Evolutionary conservation across 1,140 invertebrate genomes (phyloP), one percentile per base, ranked within the genome.

Genomic region (Delia radicum): DNA sequence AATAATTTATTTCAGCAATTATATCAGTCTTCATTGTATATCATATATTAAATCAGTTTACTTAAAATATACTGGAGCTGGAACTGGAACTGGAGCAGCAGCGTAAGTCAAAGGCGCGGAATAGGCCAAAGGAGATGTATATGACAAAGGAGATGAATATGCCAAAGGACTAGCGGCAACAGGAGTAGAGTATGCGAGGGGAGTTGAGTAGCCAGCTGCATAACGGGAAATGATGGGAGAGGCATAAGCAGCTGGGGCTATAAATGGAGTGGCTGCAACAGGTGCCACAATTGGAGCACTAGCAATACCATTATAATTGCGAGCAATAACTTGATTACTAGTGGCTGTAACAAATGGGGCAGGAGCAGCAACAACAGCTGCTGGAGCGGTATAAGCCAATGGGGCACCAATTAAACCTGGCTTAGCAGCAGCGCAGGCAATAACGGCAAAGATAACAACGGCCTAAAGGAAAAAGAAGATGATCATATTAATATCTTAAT

Each of bases 241-340:
- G 27, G 76, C 74, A 1, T 28, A 80, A 76, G 77, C 78, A 42
- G 75, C 67, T 15, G 81, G 79, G 12, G 79, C 77, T 69, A 27
- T 74, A 33, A 63, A 76, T 3, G 74, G 75, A 69, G 18, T 74
- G 15, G 65, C 74, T 26, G 74, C 33, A 18, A 73, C 75, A 10
- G 80, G 63, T 31, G 76, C 81, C 29, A 82, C 78, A 31, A 84
- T 61, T 18, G 79, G 85, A 7, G 84, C 82, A 33, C 79, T 61
- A 24, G 85, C 82, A 62, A 85, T 85, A 24, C 85, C 86, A 79
- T 87, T 87, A 75, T 82, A 87, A 48, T 88, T 87, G 61, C 87
- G 83, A 73, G 87, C 84, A 74, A 88, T 80, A 31, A 86, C 82
- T 75, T 88, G 88, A 69, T 85, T 88, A 75, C 87, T 88, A 73